phyloP scores from a whole-genome alignment of 2,113 vertebrate species.

The Vicugna pacos region DNA sequence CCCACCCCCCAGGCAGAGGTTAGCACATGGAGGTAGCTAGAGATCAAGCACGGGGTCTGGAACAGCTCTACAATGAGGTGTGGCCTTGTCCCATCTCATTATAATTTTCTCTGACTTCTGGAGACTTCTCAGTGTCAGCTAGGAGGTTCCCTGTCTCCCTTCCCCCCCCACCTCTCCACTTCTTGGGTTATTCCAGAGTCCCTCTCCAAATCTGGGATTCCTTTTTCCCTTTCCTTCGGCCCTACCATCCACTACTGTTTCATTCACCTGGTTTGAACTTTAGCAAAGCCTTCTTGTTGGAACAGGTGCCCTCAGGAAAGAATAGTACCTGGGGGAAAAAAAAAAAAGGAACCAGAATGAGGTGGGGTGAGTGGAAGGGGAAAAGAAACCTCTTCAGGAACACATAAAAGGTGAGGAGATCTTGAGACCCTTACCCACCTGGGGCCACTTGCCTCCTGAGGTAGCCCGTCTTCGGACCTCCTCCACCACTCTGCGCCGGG shows the following conservation, averaged over 20 bases:
- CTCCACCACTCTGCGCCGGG: conserved; percentile 90
- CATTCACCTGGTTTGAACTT: conserved; percentile 94
- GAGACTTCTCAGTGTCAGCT: not conserved
- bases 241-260: not conserved
- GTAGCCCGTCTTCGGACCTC: conserved; percentile 91
- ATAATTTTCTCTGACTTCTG: not conserved
- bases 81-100: not conserved
- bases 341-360: not conserved
- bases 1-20: conserved; percentile 67
- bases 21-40: not conserved
- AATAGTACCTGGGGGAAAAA: conserved; percentile 89
- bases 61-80: not conserved
- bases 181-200: not conserved
- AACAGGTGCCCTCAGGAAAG: conserved; percentile 95
- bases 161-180: not conserved
- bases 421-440: conserved; percentile 85
- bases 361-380: not conserved
- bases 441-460: conserved; percentile 92
- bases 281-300: conserved; percentile 91
- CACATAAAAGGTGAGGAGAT: not conserved
- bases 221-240: not conserved
- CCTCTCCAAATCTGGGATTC: not conserved
- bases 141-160: not conserved
- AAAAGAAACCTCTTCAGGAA: not conserved
- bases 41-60: not conserved